A percentile compares a stretch with the other conserved stretches of the same genome.
These are phyloP conservation scores for Thermophis baileyi DNA, from an alignment of 2,113 vertebrate genomes.

Conservation along the genomic window DNA sequence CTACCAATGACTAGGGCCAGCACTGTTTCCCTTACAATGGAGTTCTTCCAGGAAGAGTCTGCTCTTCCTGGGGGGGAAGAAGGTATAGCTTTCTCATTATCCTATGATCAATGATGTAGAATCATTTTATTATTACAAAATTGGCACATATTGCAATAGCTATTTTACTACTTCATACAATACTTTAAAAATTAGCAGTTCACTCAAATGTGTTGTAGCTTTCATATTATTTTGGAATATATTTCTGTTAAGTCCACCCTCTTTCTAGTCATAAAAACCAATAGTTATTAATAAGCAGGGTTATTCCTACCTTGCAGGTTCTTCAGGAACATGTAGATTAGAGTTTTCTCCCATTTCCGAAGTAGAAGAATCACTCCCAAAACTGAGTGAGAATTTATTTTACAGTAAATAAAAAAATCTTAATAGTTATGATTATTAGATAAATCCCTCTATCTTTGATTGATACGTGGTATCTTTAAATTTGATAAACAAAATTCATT, in stretches of 20 bases:
- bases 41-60: not conserved
- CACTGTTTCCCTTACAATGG: not conserved
- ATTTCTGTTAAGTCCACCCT: not conserved
- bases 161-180: not conserved
- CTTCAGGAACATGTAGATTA: conserved; percentile 65
- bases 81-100: not conserved
- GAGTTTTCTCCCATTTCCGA: conserved; percentile 61
- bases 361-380: conserved; percentile 69
- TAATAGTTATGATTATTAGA: not conserved
- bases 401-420: not conserved
- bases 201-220: not conserved
- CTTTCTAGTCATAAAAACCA: not conserved
- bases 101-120: not conserved
- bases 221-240: not conserved
- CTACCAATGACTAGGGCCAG: not conserved
- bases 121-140: no score
- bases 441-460: not conserved
- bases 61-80: not conserved
- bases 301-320: conserved; percentile 67
- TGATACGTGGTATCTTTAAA: not conserved
- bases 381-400: conserved; percentile 50
- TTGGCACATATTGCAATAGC: not conserved
- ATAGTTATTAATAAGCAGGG: not conserved
- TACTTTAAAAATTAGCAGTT: not conserved
- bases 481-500: not conserved